These are phyloP conservation scores for Drosophila austrosaltans DNA, from an alignment of 2,888 invertebrate species.

Conservation along the genomic window DNA sequence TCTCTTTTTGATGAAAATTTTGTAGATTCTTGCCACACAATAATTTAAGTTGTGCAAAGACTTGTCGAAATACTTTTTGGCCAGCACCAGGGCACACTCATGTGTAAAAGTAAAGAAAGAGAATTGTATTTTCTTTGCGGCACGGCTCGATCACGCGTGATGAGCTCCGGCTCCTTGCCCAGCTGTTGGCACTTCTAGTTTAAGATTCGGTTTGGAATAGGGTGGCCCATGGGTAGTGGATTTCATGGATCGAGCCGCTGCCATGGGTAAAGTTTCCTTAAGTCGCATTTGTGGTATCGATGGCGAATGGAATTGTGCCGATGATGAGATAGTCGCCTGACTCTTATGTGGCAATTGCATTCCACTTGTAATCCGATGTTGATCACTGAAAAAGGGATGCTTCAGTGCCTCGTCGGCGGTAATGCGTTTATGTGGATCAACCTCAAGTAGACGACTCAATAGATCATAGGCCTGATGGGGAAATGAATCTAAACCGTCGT, in stretches of 20 bases:
- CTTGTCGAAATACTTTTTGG: not conserved
- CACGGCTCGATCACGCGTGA: not conserved
- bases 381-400: constrained; percentile 88
- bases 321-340: constrained; percentile 10
- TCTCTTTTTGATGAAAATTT: no score
- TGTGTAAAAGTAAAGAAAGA: constrained; percentile 3
- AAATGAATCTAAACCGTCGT: constrained; percentile 83
- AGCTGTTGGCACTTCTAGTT: not conserved
- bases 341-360: constrained; percentile 43
- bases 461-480: constrained; percentile 90
- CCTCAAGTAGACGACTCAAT: constrained; percentile 88
- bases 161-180: not conserved
- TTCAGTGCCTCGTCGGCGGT: constrained; percentile 89
- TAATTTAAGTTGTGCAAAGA: constrained; percentile 2
- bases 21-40: constrained; percentile 1
- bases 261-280: constrained; percentile 40
- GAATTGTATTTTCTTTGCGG: not conserved
- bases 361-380: constrained; percentile 53
- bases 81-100: not conserved
- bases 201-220: not conserved
- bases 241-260: constrained; percentile 40
- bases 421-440: constrained; percentile 89
- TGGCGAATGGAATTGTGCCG: no score
- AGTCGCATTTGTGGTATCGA: constrained; percentile 11
- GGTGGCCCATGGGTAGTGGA: constrained; percentile 33